Evolutionary conservation across 2,797 vertebrate genomes (phyloP), one percentile per base, ranked within the genome.

Genomic region (Tapirus indicus): DNA sequence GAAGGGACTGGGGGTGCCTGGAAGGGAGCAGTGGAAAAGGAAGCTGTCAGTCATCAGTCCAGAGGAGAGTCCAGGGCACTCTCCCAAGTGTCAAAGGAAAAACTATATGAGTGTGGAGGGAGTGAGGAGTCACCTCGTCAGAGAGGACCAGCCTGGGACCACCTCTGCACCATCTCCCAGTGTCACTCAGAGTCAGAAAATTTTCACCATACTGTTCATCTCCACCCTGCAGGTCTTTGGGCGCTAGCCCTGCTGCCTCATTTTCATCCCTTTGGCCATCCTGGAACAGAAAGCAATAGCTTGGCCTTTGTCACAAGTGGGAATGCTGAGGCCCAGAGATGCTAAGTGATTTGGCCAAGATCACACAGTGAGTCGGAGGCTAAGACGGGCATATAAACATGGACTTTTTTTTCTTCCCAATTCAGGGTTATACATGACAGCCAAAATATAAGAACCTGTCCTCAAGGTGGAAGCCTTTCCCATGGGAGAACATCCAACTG

Each of bases 1-100:
- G 25, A 1, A 62, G 25, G 27, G 29, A 38, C 38, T 38, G 38
- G 47, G 47, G 47, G 47, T 11, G 47, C 47, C 49, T 92, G 77
- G 58, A 71, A 74, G 71, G 75, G 41, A 86, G 38, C 84, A 18
- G n/a, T 62, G 88, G 78, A 94, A 95, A 97, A 95, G 96, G 95
- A 97, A 98, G 95, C 92, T 95, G 97, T 97, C 98, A 96, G 32
- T 98, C 97, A 97, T 29, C 56, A 85, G 79, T 87, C 77, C 97
- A 98, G 97, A 97, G 97, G 71, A 94, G 80, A 88, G 66, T 82
- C 96, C 88, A 71, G 92, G 94, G 11, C 88, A 60, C 64, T 77
- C 58, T 90, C 80, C 92, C 94, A 98, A 98, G 98, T 97, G 95
- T 98, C 98, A 97, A 77, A 96, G 97, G 98, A 96, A 94, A 98